Evolutionary conservation across 92 coral and sea anemone genomes (phyloP).

Genomic region (Bergia sp.): DNA sequence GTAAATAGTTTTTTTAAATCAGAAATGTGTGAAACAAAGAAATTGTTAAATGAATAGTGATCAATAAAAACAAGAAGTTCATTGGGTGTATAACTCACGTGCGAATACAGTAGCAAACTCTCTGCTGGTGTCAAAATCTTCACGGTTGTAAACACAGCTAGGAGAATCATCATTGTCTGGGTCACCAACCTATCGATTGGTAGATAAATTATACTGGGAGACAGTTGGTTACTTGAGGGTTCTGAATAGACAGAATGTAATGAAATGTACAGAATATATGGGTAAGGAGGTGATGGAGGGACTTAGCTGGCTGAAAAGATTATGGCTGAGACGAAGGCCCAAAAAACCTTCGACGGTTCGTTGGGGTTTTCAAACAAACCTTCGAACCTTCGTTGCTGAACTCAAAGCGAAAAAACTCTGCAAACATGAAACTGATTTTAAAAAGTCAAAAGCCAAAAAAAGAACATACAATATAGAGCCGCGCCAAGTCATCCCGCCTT

Average conservation of each 20-base stretch:
- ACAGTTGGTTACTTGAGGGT: background rate
- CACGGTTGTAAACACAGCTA: conserved; percentile 72
- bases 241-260: background rate
- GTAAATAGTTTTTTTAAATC: too few species aligned
- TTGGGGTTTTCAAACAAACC: too few species aligned
- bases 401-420: too few species aligned
- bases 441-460: too few species aligned
- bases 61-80: background rate
- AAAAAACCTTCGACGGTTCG: too few species aligned
- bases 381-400: too few species aligned
- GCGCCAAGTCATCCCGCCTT: too few species aligned
- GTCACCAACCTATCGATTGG: conserved; percentile 59
- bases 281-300: background rate
- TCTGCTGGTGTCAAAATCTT: conserved; percentile 72
- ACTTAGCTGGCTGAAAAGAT: too few species aligned
- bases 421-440: too few species aligned
- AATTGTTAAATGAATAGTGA: background rate
- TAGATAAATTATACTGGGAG: background rate
- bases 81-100: conserved; percentile 54
- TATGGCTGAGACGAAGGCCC: too few species aligned
- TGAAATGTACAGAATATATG: background rate
- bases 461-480: too few species aligned
- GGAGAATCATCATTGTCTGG: conserved; percentile 59
- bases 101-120: conserved; percentile 77
- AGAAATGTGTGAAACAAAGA: too few species aligned